Conservation (phyloP, 2,797 vertebrate genomes). For the Mus spretus region DNA sequence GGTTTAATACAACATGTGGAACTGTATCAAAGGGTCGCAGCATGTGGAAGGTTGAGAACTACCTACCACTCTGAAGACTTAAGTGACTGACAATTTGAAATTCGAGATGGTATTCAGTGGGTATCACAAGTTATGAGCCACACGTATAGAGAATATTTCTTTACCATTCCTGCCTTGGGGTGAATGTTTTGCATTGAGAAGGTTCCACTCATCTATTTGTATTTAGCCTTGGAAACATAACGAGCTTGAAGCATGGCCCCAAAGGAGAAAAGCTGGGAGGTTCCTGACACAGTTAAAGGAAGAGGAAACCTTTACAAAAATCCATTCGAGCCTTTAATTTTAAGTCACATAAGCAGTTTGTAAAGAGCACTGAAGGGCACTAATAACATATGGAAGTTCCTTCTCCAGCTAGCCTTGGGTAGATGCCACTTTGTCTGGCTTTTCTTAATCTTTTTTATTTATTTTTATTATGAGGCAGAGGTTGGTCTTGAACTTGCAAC, state of each 20-base stretch:
- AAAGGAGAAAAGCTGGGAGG: neutral
- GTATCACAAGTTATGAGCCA: neutral
- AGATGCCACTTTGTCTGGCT: neutral
- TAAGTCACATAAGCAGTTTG: neutral
- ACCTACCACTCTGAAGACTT: neutral
- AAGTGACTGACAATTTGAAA: neutral
- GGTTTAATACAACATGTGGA: neutral
- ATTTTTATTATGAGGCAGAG: too few relatives aligned
- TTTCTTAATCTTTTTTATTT: neutral
- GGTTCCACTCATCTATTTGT: neutral
- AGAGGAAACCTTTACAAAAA: neutral
- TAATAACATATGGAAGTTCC: neutral
- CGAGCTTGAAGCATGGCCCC: neutral
- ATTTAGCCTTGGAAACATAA: neutral
- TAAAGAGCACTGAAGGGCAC: neutral
- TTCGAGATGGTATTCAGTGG: neutral
- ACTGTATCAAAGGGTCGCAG: neutral
- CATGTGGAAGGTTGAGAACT: neutral
- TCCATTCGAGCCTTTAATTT: neutral
- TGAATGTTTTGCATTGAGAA: neutral
- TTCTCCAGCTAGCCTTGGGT: neutral
- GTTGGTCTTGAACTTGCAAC: neutral
- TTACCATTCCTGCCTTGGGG: neutral
- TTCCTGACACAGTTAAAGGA: neutral
- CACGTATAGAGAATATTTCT: neutral